Base-by-base conservation (phyloP, 2,797 vertebrate genomes). In the Enteromius mattozi region DNA sequence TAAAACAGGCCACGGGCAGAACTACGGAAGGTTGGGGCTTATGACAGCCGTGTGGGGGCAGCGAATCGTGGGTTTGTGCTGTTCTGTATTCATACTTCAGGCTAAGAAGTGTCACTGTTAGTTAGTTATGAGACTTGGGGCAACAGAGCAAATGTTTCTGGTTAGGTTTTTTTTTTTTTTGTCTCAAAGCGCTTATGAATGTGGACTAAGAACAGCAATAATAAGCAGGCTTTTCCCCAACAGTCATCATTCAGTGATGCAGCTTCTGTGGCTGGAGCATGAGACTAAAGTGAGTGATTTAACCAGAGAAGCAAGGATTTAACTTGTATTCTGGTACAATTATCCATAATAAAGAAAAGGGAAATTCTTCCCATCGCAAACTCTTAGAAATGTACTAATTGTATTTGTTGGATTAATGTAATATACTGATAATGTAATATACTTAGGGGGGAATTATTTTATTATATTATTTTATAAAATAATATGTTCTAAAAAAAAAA, bases 121-220 rank as follows among this genome's bases (percentile, higher is more conserved):
- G 77, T 85, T 81, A 74, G 42, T 81, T 61, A 61, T 79, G 49
- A 81, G 59, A 49, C 80, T 70, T 35, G 12, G 13, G 65, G 76
- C 66, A 77, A 71, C 45, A 56, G 68, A 76, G 72, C 30, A 87
- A 85, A 88, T 66, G 78, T 59, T 88, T 63, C 81, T 81, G 40
- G 47, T 35, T 84, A 81, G 7, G 82, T 12, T 30, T 56, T 56
- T 10, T 49, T 49, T 27, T 7, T 47, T 51, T 75, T 81, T 35
- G 47, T 79, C 33, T 74, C 42, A 81, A 78, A 49, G 54, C 30
- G 2, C n/a, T 86, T 56, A 42, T 45, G 74, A 37, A 66, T 76
- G 72, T 66, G 75, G n/a, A 49, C 24, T 65, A 69, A 27, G 51
- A 71, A 54, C 16, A 21, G 63, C 27, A 80, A 47, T 45, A 30